These are phyloP conservation scores for Aplysina aerophoba DNA, from an alignment of 37 sponge, comb jelly and placozoan genomes.

Conservation along the genomic window DNA sequence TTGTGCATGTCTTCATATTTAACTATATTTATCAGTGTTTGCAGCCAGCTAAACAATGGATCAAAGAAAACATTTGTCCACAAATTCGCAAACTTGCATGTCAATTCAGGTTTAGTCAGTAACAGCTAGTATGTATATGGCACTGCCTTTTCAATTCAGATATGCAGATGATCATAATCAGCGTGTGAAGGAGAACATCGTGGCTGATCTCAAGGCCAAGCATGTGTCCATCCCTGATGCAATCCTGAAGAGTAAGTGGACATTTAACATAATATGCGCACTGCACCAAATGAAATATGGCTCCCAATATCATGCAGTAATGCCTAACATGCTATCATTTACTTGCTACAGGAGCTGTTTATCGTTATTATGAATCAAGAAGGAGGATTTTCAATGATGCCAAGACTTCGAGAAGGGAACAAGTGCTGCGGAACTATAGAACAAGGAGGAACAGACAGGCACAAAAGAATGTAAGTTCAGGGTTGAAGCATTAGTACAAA, in stretches of 20 bases:
- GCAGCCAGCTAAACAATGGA: no score
- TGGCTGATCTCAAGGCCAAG: constrained; percentile 5
- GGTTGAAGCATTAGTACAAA: background rate
- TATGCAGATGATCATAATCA: constrained; percentile 8
- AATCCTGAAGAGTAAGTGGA: no score
- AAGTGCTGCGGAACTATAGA: background rate
- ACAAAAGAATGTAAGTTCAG: constrained; percentile 16
- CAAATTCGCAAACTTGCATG: no score
- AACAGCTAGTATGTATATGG: background rate
- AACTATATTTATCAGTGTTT: no score
- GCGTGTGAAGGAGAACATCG: background rate
- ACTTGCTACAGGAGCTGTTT: constrained; percentile 10
- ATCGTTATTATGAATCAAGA: constrained; percentile 25
- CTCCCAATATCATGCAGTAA: no score
- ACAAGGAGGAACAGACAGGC: background rate
- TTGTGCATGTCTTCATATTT: no score
- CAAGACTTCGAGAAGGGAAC: background rate
- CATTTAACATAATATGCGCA: no score
- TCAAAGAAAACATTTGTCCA: no score
- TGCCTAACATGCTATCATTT: no score
- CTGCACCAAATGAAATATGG: no score
- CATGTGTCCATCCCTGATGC: no score
- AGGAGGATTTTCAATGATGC: constrained; percentile 30
- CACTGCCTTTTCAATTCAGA: background rate
- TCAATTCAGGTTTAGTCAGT: background rate